Conservation (phyloP, 2,113 vertebrate genomes). For the Oncorhynchus clarkii region DNA sequence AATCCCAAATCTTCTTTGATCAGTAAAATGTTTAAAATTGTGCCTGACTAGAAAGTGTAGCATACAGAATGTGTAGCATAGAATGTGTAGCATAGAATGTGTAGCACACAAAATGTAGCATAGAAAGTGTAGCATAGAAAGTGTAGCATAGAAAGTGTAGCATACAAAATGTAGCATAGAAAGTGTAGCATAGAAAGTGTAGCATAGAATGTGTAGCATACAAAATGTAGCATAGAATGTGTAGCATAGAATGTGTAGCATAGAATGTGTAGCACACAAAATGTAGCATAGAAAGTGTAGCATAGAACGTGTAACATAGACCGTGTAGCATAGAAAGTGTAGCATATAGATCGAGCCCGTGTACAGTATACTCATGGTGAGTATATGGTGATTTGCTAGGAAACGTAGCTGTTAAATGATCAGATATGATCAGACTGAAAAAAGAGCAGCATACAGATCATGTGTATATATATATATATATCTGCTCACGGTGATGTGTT, state of each 20-base stretch:
- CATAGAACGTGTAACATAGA: not conserved
- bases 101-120: not conserved
- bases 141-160: not conserved
- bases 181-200: not conserved
- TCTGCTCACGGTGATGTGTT: too few relatives aligned
- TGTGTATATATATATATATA: not conserved
- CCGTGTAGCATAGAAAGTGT: not conserved
- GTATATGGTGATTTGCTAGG: not conserved
- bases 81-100: not conserved
- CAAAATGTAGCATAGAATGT: not conserved
- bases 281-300: not conserved
- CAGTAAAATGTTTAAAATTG: too few relatives aligned
- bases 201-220: not conserved
- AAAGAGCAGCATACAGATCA: not conserved
- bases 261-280: not conserved
- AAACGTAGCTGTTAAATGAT: too few relatives aligned
- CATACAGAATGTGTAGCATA: not conserved
- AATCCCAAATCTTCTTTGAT: not conserved
- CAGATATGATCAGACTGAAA: too few relatives aligned
- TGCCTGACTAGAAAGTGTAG: not conserved
- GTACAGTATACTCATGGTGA: not conserved
- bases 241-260: not conserved
- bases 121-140: not conserved
- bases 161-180: too few relatives aligned
- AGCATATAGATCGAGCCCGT: not conserved